phyloP scores from a whole-genome alignment of 2,888 invertebrate genomes.

The Agrotis puta region DNA sequence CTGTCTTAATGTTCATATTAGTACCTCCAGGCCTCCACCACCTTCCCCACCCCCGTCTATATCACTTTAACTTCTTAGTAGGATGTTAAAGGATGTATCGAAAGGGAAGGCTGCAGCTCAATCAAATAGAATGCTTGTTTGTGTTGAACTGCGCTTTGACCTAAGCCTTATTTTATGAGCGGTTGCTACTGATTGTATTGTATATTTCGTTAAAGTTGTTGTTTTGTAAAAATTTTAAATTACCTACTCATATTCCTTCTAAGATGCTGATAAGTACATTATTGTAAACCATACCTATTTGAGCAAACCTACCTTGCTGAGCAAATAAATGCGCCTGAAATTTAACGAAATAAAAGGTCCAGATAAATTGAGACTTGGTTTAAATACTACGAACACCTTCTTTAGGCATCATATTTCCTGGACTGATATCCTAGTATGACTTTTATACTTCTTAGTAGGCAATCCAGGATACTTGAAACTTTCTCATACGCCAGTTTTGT shows the following conservation, averaged over 20 bases:
- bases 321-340: too few species aligned
- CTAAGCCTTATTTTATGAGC: constrained; percentile 12
- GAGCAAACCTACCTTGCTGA: too few species aligned
- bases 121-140: constrained; percentile 63
- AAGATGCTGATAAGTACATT: not conserved
- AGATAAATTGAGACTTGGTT: not conserved
- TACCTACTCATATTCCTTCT: not conserved
- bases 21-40: not conserved
- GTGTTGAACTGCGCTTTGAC: constrained; percentile 39
- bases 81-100: constrained; percentile 53
- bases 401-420: not conserved
- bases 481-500: constrained; percentile 24
- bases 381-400: not conserved
- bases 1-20: constrained; percentile 5
- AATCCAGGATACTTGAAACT: not conserved
- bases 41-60: constrained; percentile 20
- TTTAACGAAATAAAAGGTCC: not conserved
- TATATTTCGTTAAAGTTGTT: constrained; percentile 20
- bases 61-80: constrained; percentile 40
- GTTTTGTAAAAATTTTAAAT: not conserved
- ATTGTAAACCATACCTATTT: not conserved
- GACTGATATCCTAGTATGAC: too few species aligned
- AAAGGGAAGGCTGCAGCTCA: constrained; percentile 55
- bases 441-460: not conserved
- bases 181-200: constrained; percentile 28